Percentiles rank a stretch among this genome's conserved stretches.
Evolutionary conservation across 2,113 vertebrate genomes (phyloP).

Genomic region (Acrocephalus kingi): DNA sequence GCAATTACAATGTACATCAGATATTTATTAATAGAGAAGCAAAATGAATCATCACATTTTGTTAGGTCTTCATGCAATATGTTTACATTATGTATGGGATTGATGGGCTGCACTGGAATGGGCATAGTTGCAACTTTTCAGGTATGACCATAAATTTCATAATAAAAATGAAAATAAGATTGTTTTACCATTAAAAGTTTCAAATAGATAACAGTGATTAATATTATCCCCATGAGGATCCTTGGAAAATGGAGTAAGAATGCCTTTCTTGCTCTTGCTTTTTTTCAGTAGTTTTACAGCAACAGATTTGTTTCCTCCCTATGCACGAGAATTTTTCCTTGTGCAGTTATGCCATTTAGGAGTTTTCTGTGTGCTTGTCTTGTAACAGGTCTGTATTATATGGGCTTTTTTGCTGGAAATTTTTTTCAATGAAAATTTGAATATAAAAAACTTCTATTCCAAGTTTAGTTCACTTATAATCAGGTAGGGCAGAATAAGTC

Average conservation of each 20-base stretch:
- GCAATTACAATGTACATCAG: constrained; percentile 84
- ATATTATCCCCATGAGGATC: not conserved
- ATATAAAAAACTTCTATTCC: not conserved
- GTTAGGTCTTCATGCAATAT: constrained; percentile 73
- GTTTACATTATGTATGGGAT: constrained; percentile 73
- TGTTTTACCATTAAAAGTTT: not conserved
- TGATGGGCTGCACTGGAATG: constrained; percentile 87
- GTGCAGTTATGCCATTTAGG: not conserved
- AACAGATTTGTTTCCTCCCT: not conserved
- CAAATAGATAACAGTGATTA: not conserved
- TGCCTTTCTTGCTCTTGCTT: not conserved
- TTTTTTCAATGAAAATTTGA: not conserved
- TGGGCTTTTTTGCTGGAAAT: not conserved
- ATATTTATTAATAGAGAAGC: constrained; percentile 86
- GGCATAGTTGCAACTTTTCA: constrained; percentile 92
- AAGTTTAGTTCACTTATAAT: not conserved
- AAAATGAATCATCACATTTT: constrained; percentile 64
- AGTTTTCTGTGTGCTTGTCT: not conserved
- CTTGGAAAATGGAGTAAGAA: not conserved
- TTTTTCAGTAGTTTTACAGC: not conserved
- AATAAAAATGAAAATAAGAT: not conserved
- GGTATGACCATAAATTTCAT: constrained; percentile 66
- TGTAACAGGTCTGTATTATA: not conserved
- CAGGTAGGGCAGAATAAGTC: not conserved
- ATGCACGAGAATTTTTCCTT: not conserved